Base-by-base conservation (phyloP, 2,113 vertebrate genomes). In the Istiophorus platypterus region DNA sequence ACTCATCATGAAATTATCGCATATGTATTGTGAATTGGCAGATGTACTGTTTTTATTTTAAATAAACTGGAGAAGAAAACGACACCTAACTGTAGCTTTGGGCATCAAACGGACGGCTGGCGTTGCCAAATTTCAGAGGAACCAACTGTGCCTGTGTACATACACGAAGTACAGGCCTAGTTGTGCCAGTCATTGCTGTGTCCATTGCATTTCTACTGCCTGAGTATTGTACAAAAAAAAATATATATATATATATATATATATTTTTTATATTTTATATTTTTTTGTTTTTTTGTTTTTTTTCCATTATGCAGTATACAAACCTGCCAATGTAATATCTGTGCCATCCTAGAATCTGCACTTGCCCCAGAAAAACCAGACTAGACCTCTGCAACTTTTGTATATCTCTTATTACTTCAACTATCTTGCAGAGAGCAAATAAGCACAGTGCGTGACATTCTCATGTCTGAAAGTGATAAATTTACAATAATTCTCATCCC, bases 1-100 rank as follows among this genome's bases (percentile, higher is more conserved):
- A 66, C 39, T 66, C 57, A 0, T n/a, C n/a, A n/a, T n/a, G n/a
- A n/a, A n/a, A n/a, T n/a, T n/a, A n/a, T n/a, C n/a, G n/a, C n/a
- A n/a, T n/a, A n/a, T n/a, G n/a, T n/a, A n/a, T n/a, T n/a, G 58
- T 45, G 29, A 78, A 76, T 81, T 86, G 76, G 76, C 73, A 81
- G 57, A 61, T 27, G 8, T 2, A 0, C 31, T 39, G 41, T n/a
- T 47, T 80, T 82, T 51, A 63, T 81, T 71, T 81, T 81, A 59
- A 79, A 72, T 72, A 61, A 69, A 62, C 63, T 22, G 20, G 31
- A 59, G 39, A 86, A 72, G 42, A 70, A 73, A 66, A 59, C 68
- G 15, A 51, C 67, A 81, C 61, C 42, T 57, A 29, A 79, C 57
- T 78, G n/a, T 39, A 26, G 58, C 71, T 81, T 58, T n/a, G 41